A percentile compares a stretch with the other conserved stretches of the same genome.
These are phyloP conservation scores for Agrilus cyanescens DNA, from an alignment of 2,888 invertebrate species.

Conservation along the genomic window DNA sequence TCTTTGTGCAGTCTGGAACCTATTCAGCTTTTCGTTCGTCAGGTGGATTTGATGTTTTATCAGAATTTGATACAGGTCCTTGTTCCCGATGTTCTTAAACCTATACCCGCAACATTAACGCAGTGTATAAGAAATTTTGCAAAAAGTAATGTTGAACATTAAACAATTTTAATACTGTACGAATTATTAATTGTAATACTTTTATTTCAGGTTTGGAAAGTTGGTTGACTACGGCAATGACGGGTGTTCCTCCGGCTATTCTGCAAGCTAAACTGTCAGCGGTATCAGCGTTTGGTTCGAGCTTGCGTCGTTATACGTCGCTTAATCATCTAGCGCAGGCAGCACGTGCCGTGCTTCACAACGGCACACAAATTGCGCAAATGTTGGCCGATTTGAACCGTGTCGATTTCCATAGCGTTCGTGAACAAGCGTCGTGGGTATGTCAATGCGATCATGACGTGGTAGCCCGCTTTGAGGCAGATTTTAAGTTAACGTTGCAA, in stretches of 20 bases:
- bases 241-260: conserved; percentile 71
- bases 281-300: conserved; percentile 88
- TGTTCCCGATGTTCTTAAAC: conserved; percentile 90
- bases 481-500: conserved; percentile 84
- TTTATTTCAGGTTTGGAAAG: conserved; percentile 57
- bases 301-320: conserved; percentile 89
- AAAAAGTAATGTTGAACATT: conserved; percentile 44
- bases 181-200: neutral
- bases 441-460: conserved; percentile 83
- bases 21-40: conserved; percentile 67
- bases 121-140: conserved; percentile 89
- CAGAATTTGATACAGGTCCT: conserved; percentile 93
- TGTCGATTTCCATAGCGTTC: conserved; percentile 96
- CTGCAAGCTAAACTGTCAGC: conserved; percentile 71
- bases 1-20: conserved; percentile 56
- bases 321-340: conserved; percentile 91
- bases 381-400: conserved; percentile 95
- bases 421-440: conserved; percentile 90
- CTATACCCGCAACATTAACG: conserved; percentile 87
- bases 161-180: too few species aligned
- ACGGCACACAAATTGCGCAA: conserved; percentile 87
- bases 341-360: conserved; percentile 90
- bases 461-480: conserved; percentile 70
- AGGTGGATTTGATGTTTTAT: conserved; percentile 85
- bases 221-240: conserved; percentile 76